A percentile compares a stretch with the other conserved stretches of the same genome.
phyloP scores from a whole-genome alignment of 2,888 invertebrate species.

The Melolontha melolontha region DNA sequence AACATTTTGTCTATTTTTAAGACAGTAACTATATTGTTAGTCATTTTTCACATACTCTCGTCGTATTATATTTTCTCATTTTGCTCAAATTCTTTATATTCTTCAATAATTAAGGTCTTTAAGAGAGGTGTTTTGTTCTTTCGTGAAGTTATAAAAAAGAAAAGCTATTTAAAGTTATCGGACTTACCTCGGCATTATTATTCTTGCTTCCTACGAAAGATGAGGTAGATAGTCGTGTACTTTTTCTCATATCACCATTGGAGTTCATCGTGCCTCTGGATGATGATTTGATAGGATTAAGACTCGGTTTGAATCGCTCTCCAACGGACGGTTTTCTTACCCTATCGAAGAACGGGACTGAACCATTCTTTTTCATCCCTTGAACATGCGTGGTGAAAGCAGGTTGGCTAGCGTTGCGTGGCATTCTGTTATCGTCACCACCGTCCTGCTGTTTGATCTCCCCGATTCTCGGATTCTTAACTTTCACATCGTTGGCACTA shows the following conservation, averaged over 20 bases:
- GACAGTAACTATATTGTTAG: too few species aligned
- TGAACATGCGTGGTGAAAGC: constrained; percentile 82
- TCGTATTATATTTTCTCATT: too few species aligned
- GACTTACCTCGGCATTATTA: constrained; percentile 71
- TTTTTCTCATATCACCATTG: constrained; percentile 79
- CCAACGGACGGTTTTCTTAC: constrained; percentile 87
- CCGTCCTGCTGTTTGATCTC: constrained; percentile 63
- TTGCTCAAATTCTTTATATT: too few species aligned
- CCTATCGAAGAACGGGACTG: constrained; percentile 90
- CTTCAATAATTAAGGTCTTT: too few species aligned
- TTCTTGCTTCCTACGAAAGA: constrained; percentile 72
- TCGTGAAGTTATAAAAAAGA: too few species aligned
- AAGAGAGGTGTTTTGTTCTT: too few species aligned
- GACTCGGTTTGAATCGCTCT: constrained; percentile 85
- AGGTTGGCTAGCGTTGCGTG: constrained; percentile 88
- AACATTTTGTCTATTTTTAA: too few species aligned
- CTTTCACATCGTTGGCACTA: constrained; percentile 62
- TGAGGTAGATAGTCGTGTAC: constrained; percentile 60
- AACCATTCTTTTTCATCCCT: constrained; percentile 87
- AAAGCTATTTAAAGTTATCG: too few species aligned
- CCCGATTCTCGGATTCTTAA: constrained; percentile 62
- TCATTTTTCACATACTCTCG: too few species aligned
- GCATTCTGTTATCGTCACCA: constrained; percentile 63
- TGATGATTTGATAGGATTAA: constrained; percentile 83
- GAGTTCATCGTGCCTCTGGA: constrained; percentile 82